phyloP scores from a whole-genome alignment of 2,888 invertebrate species.

The Diadromus collaris region DNA sequence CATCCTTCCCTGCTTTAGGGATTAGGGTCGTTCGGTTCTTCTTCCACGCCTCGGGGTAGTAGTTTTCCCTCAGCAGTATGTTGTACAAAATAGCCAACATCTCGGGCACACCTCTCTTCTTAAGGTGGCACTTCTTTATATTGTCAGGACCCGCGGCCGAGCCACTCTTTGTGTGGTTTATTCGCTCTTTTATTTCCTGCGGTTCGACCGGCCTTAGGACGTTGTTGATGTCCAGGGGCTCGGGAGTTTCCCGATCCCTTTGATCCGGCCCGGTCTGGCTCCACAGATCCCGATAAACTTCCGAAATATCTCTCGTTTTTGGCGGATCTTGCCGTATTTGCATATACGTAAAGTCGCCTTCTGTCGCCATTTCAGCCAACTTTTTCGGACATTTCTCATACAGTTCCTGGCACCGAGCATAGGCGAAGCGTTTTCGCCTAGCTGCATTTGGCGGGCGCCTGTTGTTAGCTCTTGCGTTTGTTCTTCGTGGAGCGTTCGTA shows the following conservation, averaged over 20 bases:
- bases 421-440: constrained; percentile 46
- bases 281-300: constrained; percentile 69
- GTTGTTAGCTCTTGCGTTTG: not conserved
- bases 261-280: constrained; percentile 47
- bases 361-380: constrained; percentile 63
- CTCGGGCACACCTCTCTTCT: not conserved
- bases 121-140: constrained; percentile 56
- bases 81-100: constrained; percentile 33
- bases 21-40: constrained; percentile 72
- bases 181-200: constrained; percentile 54
- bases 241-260: not conserved
- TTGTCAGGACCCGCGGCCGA: constrained; percentile 68
- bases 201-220: constrained; percentile 21
- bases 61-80: not conserved
- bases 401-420: constrained; percentile 71
- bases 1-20: constrained; percentile 72
- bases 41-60: constrained; percentile 67
- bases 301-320: constrained; percentile 40
- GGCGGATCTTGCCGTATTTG: constrained; percentile 1
- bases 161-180: constrained; percentile 2
- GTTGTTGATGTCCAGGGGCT: not conserved
- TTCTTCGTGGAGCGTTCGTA: not conserved
- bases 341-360: constrained; percentile 45
- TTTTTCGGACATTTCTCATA: constrained; percentile 68
- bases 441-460: not conserved